Evolutionary conservation across 2,888 invertebrate species (phyloP), one percentile per base, ranked within the genome.

Genomic region (Melanostoma scalare): DNA sequence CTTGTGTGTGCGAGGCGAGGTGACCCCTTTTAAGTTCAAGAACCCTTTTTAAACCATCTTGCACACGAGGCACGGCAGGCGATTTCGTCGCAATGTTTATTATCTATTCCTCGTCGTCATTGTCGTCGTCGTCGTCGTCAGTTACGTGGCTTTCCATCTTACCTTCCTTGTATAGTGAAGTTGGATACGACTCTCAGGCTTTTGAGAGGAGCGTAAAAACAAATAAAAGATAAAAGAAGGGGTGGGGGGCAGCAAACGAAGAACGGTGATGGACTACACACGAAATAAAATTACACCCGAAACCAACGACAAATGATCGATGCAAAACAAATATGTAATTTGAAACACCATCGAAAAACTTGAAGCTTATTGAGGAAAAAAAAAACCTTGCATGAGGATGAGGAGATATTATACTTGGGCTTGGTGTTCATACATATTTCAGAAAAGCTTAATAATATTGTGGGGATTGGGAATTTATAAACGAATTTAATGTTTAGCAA

Each of bases 21-120:
- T 84, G 84, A 84, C 84, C 84, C 75, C 84, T 71, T 84, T 84
- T 79, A 84, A 84, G 84, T 84, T 84, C 84, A 84, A 84, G 84
- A 79, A 84, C 84, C 84, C 79, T 84, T 84, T 82, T 84, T 81
- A 81, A 20, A 60, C 77, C 74, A 84, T 84, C 84, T 84, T 61
- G 84, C 79, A 84, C 84, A 84, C 84, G 68, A 71, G 73, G 77
- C 81, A 81, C 65, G 67, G 50, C 81, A 73, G 80, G 71, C 80
- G 80, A 76, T 81, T 81, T 68, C 68, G 78, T 78, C 72, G 81
- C 71, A 56, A 35, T 60, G 42, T 52, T 63, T 60, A 48, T 31
- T 72, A 63, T 72, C 72, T 68, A 69, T 73, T 68, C 68, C 71
- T 68, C 80, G 20, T 46, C 46, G 48, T 50, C n/a, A 48, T 50